Evolutionary conservation across 2,888 invertebrate genomes (phyloP).

Genomic region (Troglohyphantes excavatus): DNA sequence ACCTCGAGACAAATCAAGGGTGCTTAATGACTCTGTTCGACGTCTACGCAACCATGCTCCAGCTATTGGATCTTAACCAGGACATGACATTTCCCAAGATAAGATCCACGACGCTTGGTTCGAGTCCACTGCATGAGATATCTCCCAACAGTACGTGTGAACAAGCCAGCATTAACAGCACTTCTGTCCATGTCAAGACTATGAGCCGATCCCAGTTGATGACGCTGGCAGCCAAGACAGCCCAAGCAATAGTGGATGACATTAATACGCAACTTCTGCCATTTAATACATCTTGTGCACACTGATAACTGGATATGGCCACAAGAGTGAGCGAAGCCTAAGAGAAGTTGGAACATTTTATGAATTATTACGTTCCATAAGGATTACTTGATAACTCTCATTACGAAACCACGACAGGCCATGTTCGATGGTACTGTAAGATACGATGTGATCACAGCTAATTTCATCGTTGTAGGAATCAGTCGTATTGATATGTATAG

Average conservation of each 20-base stretch:
- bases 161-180: constrained; percentile 82
- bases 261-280: constrained; percentile 46
- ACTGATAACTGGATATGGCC: constrained; percentile 13
- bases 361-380: background rate
- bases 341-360: background rate
- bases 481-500: constrained; percentile 11
- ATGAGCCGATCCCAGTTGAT: background rate
- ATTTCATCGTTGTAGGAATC: background rate
- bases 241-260: constrained; percentile 19
- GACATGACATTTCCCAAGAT: background rate
- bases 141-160: constrained; percentile 82
- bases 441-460: background rate
- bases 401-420: background rate
- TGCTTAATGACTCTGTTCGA: constrained; percentile 83
- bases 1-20: constrained; percentile 81
- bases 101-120: constrained; percentile 34
- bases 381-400: constrained; percentile 1
- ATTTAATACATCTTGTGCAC: background rate
- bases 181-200: constrained; percentile 82
- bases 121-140: constrained; percentile 82
- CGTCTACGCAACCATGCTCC: constrained; percentile 86
- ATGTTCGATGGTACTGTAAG: background rate
- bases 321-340: constrained; percentile 42
- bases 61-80: constrained; percentile 85
- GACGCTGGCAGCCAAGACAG: constrained; percentile 20